A percentile compares a stretch with the other conserved stretches of the same genome.
Evolutionary conservation across 2,797 vertebrate species (phyloP).

Genomic region (Periophthalmus magnuspinnatus): DNA sequence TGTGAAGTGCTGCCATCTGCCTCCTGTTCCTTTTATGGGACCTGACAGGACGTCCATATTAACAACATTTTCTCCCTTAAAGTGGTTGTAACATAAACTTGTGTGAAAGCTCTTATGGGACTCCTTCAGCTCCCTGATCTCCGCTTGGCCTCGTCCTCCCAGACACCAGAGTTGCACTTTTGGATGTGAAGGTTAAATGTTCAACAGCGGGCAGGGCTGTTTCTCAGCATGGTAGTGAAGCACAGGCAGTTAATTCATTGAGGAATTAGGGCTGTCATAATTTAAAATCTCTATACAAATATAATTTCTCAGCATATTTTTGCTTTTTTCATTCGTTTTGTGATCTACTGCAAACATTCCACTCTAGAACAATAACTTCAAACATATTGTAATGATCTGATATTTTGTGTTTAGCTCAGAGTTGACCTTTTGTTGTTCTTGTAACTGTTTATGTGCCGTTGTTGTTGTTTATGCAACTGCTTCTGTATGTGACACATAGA

Average conservation of each 20-base stretch:
- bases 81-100: constrained; percentile 27
- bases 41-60: constrained; percentile 28
- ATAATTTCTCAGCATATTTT: not conserved
- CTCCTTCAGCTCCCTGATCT: constrained; percentile 19
- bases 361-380: not conserved
- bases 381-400: not conserved
- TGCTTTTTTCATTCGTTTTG: not conserved
- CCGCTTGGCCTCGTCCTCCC: constrained; percentile 20
- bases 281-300: not conserved
- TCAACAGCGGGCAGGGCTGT: constrained; percentile 2
- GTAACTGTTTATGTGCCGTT: too few species aligned
- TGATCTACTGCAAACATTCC: not conserved
- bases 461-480: too few species aligned
- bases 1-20: constrained; percentile 42
- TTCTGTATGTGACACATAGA: too few species aligned
- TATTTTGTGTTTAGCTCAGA: too few species aligned
- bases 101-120: constrained; percentile 30
- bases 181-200: constrained; percentile 30
- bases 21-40: constrained; percentile 41
- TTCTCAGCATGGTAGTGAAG: not conserved
- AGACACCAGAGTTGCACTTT: constrained; percentile 24
- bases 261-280: not conserved
- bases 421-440: too few species aligned
- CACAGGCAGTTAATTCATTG: not conserved
- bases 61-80: constrained; percentile 24